Percentiles rank a stretch among this genome's conserved stretches.
phyloP scores from a whole-genome alignment of 2,113 vertebrate genomes.

The Serinus canaria region DNA sequence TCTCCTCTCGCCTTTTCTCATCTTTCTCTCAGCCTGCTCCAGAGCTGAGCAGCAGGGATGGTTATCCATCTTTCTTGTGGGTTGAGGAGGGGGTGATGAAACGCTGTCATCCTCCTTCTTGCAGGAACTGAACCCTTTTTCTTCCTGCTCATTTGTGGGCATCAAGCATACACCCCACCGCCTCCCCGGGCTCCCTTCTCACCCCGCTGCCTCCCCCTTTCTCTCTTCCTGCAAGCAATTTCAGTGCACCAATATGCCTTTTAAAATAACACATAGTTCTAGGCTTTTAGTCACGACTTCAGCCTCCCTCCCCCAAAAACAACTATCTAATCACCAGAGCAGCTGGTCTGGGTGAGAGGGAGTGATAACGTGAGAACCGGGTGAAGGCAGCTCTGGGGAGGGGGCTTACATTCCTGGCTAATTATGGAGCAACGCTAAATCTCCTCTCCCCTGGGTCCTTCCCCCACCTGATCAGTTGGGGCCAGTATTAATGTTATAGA shows the following conservation, averaged over 20 bases:
- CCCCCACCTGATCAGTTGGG: neutral
- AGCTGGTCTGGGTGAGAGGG: slow-evolving; percentile 59
- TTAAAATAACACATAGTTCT: slow-evolving; percentile 66
- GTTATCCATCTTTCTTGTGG: neutral
- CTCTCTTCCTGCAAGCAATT: neutral
- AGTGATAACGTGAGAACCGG: slow-evolving; percentile 28
- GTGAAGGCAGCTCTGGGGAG: slow-evolving; percentile 36
- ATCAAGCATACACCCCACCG: neutral
- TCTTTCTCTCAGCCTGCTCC: neutral
- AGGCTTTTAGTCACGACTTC: slow-evolving; percentile 68
- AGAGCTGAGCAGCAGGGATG: neutral
- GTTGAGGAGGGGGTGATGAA: neutral
- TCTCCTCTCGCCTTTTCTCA: neutral
- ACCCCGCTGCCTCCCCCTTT: neutral
- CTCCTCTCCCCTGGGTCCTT: neutral
- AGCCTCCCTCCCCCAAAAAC: slow-evolving; percentile 26
- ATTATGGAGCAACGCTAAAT: neutral
- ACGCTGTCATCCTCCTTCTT: neutral
- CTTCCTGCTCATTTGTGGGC: neutral
- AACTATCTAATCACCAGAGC: slow-evolving; percentile 54
- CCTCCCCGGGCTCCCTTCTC: neutral
- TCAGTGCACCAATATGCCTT: slow-evolving; percentile 34
- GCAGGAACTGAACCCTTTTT: neutral
- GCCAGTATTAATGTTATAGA: slow-evolving; percentile 11
- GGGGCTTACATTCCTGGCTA: slow-evolving; percentile 29